Percentiles rank a stretch among this genome's conserved stretches.
Evolutionary conservation across 2,888 invertebrate genomes (phyloP).

Genomic region (Phalera bucephala): DNA sequence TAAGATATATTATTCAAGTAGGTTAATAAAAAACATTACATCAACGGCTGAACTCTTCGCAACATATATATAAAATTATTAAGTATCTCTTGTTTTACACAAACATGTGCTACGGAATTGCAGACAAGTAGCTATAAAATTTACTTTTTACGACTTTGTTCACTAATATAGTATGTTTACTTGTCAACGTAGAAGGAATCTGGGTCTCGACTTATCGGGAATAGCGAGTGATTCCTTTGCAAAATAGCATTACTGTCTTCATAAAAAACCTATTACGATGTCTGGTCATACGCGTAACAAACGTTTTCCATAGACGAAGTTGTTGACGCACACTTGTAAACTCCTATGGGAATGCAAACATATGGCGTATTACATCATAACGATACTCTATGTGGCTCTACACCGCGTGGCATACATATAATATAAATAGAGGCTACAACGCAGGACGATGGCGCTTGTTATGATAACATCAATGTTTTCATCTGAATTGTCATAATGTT

Average conservation of each 20-base stretch:
- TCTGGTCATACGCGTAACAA: neutral
- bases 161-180: neutral
- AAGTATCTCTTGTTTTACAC: too few species aligned
- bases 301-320: conserved; percentile 5
- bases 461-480: conserved; percentile 30
- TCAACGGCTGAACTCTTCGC: too few species aligned
- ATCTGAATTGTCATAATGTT: conserved; percentile 25
- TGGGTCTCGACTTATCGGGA: neutral
- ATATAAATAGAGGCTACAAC: conserved; percentile 6
- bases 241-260: neutral
- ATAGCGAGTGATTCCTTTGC: neutral
- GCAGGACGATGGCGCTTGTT: conserved; percentile 12
- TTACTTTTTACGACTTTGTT: neutral
- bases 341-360: conserved; percentile 37
- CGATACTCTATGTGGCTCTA: conserved; percentile 5
- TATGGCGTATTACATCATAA: conserved; percentile 14
- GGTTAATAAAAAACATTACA: too few species aligned
- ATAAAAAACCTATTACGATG: too few species aligned
- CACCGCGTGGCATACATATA: conserved; percentile 1
- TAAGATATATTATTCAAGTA: too few species aligned
- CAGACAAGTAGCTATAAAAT: neutral
- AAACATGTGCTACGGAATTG: neutral
- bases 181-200: neutral
- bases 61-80: too few species aligned
- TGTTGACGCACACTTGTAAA: conserved; percentile 17